Base-by-base conservation (phyloP, 2,888 invertebrate species). In the Xylota segnis region DNA sequence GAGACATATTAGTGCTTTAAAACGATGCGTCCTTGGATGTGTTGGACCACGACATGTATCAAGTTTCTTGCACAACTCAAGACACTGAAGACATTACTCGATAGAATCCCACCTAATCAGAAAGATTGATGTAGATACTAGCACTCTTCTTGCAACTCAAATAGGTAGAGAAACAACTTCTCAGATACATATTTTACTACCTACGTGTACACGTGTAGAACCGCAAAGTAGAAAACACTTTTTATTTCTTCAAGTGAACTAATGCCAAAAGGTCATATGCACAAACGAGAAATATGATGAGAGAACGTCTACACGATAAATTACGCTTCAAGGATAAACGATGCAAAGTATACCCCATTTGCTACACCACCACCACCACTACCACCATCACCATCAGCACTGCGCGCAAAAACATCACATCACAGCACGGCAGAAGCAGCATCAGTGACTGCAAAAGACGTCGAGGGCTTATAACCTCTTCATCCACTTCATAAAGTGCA, bases 401-500 rank as follows among this genome's bases (percentile, higher is more conserved):
- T 43, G 18, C 32, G 27, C 47, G 45, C 52, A 79, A 66, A 58
- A 68, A 50, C 58, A 76, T 63, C 79, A 81, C 65, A 70, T 65
- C 72, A 23, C 23, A 76, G 29, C 29, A 63, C 52, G 32, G 27
- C 40, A 68, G 71, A 40, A 61, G 47, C 71, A 86, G 61, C 86
- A 77, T 82, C 81, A 77, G 52, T 56, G 75, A 86, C 86, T 86
- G 86, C 82, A 76, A 86, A 86, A 86, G 86, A 86, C 86, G 72
- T 86, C 72, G 72, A 82, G 76, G 68, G 86, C 86, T 86, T 77
- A 86, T 86, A 82, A 82, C 72, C 86, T 86, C 86, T 86, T 86
- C 82, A 86, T 86, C 86, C 82, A 86, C 86, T 86, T 86, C 86
- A 86, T 86, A 68, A 81, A 86, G 86, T 86, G 86, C 86, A 86